These are phyloP conservation scores for Drosophila repleta DNA, from an alignment of 1,140 invertebrate genomes.

Conservation along the genomic window DNA sequence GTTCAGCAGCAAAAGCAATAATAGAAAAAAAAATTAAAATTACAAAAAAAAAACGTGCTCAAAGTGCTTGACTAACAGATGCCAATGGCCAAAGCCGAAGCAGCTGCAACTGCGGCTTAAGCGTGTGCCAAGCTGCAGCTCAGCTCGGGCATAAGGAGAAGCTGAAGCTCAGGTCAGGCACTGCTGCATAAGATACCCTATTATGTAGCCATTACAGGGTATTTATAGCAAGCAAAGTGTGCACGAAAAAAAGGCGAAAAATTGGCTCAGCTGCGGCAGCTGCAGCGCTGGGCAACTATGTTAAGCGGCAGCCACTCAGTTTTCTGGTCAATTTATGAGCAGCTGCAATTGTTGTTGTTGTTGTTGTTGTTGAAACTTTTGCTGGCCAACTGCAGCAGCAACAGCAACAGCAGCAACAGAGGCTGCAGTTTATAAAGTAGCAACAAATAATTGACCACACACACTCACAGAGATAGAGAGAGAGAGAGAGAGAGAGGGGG, in stretches of 20 bases:
- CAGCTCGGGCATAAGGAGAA: neutral
- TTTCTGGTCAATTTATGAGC: conserved; percentile 57
- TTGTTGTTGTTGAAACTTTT: conserved; percentile 34
- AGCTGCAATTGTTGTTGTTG: conserved; percentile 9
- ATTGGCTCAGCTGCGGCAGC: conserved; percentile 1
- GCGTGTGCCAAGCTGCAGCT: neutral
- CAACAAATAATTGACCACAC: conserved; percentile 73
- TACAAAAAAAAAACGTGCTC: neutral
- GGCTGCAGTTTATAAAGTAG: conserved; percentile 70
- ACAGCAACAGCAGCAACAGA: conserved; percentile 7
- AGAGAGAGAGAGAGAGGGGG: neutral
- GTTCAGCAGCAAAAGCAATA: conserved; percentile 25
- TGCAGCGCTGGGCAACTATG: conserved; percentile 1
- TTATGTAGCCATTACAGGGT: neutral
- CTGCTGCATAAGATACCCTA: no score
- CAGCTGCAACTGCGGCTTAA: no score
- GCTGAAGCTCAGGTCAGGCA: no score
- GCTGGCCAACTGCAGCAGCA: conserved; percentile 5
- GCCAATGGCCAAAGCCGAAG: neutral
- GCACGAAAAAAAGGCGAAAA: neutral
- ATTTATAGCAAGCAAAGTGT: neutral
- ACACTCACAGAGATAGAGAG: neutral
- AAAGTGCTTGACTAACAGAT: conserved; percentile 9
- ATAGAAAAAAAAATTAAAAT: conserved; percentile 9
- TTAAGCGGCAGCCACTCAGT: conserved; percentile 15